Base-by-base conservation (phyloP, 2,888 invertebrate species). In the Latrodectus elegans region DNA sequence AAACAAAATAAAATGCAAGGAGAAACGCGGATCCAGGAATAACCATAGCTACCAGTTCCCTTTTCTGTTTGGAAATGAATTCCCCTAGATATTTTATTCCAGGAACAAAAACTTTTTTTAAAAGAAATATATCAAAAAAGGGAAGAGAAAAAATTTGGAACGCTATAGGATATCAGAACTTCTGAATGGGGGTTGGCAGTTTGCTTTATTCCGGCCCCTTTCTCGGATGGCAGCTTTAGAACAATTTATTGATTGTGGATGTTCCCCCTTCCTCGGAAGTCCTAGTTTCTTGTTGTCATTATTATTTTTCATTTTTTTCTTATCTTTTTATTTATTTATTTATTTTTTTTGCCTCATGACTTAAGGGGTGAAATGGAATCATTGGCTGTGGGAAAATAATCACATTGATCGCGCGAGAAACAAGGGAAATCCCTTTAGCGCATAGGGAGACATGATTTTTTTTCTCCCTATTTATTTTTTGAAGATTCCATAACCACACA, bases 231-330 rank as follows among this genome's bases (percentile, higher is more conserved):
- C 74, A 70, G 72, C 67, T 71, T 52, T 81, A 77, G 86, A 87
- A 87, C 86, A 87, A 81, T 87, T 77, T 72, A 86, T 84, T 72
- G 84, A 84, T 77, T 78, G 84, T 77, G 73, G 72, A 84, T 15
- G 9, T 73, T 73, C 15, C 73, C 73, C 26, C 72, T 26, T 71
- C 17, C 80, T 55, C 60, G n/a, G 60, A 60, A 60, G 60, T 60
- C n/a, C n/a, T 60, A 60, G 12, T 60, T 60, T 60, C 14, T 11
- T 60, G 60, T 10, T 11, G 60, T 60, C n/a, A n/a, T 60, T 60
- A 60, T 52, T 71, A 22, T 73, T 52, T 53, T 53, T 72, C n/a
- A 15, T 51, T 51, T 49, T 72, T 72, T 52, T 52, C 11, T 72
- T 73, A 8, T 9, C 11, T 55, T n/a, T 49, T n/a, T n/a, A n/a